phyloP scores from a whole-genome alignment of 2,113 vertebrate species.

The Tauraco erythrolophus region DNA sequence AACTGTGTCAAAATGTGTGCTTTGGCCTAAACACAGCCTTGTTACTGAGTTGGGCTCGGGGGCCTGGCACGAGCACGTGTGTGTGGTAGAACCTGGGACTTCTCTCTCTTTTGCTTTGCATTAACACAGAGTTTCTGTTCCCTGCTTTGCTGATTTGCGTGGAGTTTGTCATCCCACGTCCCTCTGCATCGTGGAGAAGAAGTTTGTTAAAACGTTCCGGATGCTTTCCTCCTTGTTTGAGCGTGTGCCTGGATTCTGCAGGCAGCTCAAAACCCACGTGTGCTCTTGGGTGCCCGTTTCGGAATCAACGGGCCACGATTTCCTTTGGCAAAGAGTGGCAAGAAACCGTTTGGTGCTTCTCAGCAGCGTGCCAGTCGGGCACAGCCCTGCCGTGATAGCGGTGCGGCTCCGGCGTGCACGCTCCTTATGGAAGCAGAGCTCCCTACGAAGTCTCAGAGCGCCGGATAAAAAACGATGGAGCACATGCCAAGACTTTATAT shows the following conservation, averaged over 20 bases:
- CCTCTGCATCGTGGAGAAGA: accelerated
- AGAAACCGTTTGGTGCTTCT: accelerated
- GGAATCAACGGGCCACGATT: accelerated
- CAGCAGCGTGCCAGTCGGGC: accelerated
- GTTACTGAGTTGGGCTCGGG: not conserved
- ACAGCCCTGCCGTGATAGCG: accelerated
- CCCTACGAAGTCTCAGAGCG: accelerated
- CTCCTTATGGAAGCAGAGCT: not conserved
- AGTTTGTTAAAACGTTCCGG: accelerated
- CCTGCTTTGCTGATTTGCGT: accelerated
- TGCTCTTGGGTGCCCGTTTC: accelerated
- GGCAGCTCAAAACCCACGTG: not conserved
- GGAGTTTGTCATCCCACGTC: not conserved
- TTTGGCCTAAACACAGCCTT: not conserved
- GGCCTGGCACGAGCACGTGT: accelerated
- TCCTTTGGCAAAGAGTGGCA: accelerated
- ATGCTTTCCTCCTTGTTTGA: accelerated
- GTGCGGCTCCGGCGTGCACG: accelerated
- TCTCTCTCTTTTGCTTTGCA: not conserved
- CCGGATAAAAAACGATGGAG: accelerated
- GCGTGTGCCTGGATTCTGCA: accelerated
- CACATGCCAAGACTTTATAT: not conserved
- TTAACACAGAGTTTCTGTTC: not conserved
- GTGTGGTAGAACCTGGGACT: accelerated
- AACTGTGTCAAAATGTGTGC: not conserved